Percentiles rank a stretch among this genome's conserved stretches.
These are phyloP conservation scores for Pycnonotus jocosus DNA, from an alignment of 2,113 vertebrate species.

Conservation along the genomic window DNA sequence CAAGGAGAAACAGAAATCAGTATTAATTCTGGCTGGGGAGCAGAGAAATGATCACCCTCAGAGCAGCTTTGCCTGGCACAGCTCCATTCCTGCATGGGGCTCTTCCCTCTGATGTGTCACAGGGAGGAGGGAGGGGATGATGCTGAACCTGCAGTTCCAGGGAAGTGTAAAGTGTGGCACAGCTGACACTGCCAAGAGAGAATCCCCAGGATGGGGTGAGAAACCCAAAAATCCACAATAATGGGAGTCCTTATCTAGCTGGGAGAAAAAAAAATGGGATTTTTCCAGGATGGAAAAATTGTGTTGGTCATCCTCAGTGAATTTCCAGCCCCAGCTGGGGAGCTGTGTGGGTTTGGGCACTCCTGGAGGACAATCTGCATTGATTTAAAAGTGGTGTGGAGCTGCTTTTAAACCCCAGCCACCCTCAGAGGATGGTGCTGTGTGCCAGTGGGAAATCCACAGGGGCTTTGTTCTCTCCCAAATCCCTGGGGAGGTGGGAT, in stretches of 20 bases:
- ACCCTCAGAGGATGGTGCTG: background rate
- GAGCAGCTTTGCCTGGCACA: background rate
- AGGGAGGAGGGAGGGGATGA: background rate
- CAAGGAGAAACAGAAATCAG: background rate
- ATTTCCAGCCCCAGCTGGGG: background rate
- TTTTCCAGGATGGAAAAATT: background rate
- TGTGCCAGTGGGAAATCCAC: background rate
- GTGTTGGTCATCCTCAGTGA: background rate
- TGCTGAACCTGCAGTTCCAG: background rate
- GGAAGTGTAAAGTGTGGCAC: fast-evolving
- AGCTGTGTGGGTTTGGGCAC: background rate
- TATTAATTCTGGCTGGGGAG: background rate
- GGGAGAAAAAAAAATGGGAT: background rate
- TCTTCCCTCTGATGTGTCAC: background rate
- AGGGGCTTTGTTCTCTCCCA: background rate
- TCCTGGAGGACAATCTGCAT: background rate
- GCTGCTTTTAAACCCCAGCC: background rate
- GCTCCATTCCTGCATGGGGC: background rate
- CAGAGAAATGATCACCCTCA: background rate
- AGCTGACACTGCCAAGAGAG: background rate
- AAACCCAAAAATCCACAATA: fast-evolving
- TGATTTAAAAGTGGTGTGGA: background rate
- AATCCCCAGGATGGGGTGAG: background rate
- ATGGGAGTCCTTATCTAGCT: background rate
- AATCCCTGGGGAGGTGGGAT: background rate